Conservation (phyloP, 1,140 invertebrate species). For the Drosophila mayri region DNA sequence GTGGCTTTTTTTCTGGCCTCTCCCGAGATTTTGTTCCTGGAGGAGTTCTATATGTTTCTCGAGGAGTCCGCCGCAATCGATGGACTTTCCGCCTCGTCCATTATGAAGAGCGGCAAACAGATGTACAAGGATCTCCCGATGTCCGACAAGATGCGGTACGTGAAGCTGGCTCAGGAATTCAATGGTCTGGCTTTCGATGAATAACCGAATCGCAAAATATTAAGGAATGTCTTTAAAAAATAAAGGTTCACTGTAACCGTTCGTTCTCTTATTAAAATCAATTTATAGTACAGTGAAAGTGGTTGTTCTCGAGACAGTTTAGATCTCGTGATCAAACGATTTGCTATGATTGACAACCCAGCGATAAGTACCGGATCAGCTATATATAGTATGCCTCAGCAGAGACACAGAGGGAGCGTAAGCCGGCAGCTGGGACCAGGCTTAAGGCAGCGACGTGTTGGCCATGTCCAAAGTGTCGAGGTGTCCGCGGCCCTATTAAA, state of each 20-base stretch:
- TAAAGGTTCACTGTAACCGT: background rate
- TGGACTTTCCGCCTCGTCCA: too few species aligned
- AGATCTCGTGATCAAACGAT: conserved; percentile 24
- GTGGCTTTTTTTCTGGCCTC: background rate
- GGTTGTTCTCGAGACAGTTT: background rate
- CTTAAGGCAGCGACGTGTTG: conserved; percentile 55
- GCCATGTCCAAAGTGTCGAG: conserved; percentile 68
- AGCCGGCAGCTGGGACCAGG: conserved; percentile 55
- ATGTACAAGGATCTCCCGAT: conserved; percentile 18
- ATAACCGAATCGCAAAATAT: background rate
- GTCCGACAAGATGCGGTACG: conserved; percentile 20
- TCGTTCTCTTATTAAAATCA: background rate
- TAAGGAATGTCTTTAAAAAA: background rate
- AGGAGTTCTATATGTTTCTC: conserved; percentile 29
- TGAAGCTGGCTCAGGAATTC: conserved; percentile 9
- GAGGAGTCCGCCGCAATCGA: conserved; percentile 6
- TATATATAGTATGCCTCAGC: conserved; percentile 5
- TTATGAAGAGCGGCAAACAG: background rate
- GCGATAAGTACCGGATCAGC: conserved; percentile 49
- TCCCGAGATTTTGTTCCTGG: conserved; percentile 33
- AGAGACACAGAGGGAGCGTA: conserved; percentile 34
- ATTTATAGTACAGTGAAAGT: conserved; percentile 7
- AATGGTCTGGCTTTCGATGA: background rate
- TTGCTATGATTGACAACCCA: conserved; percentile 49
- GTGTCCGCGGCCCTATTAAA: conserved; percentile 78